Evolutionary conservation across 2,797 vertebrate genomes (phyloP).

Genomic region (Liasis olivaceus): DNA sequence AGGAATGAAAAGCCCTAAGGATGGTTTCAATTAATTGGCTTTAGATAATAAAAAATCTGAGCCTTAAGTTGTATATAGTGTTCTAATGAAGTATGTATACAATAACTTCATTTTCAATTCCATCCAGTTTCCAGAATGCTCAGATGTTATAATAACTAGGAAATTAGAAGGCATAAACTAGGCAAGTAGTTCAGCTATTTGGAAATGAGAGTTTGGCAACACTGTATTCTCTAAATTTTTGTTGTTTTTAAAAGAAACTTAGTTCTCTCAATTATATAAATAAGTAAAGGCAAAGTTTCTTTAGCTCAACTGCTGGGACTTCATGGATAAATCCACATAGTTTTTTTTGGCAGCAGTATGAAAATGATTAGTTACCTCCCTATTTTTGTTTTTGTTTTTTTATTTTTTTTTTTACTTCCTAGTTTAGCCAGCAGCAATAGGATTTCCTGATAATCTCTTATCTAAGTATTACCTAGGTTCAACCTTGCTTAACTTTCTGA

Average conservation of each 20-base stretch:
- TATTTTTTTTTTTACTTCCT: not conserved
- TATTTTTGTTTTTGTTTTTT: not conserved
- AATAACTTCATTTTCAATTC: not conserved
- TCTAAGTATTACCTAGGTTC: not conserved
- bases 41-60: constrained; percentile 8
- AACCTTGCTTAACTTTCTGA: not conserved
- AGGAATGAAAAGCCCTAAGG: constrained; percentile 16
- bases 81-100: not conserved
- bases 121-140: not conserved
- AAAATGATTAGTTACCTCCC: not conserved
- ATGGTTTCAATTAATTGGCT: constrained; percentile 27
- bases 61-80: not conserved
- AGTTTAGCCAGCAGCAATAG: not conserved
- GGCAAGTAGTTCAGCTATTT: not conserved
- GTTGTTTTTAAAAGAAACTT: not conserved
- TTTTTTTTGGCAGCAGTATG: not conserved
- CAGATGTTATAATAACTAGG: not conserved
- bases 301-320: not conserved
- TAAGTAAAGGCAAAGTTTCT: not conserved
- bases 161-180: not conserved
- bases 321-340: not conserved
- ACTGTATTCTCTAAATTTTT: not conserved
- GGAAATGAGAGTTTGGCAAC: not conserved
- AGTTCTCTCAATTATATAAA: not conserved
- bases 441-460: not conserved